Evolutionary conservation across 2,113 vertebrate genomes (phyloP), one percentile per base, ranked within the genome.

Genomic region (Mohoua ochrocephala): DNA sequence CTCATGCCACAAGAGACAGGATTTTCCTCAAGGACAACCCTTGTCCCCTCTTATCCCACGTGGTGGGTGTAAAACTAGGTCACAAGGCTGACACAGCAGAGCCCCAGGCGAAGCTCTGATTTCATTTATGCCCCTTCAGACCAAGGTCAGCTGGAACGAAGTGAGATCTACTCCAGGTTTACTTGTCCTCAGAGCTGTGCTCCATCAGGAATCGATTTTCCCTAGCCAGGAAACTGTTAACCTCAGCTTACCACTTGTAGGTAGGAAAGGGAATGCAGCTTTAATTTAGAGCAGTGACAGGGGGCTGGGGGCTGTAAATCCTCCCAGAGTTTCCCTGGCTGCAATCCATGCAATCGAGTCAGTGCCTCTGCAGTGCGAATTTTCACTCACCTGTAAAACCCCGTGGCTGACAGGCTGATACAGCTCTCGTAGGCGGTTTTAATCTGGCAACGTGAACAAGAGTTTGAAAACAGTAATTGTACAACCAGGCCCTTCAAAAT

Each of bases 321-420:
- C 21, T 84, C 23, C 15, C 69, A 79, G 56, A 91, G 68, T 50
- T 74, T 78, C 68, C 49, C 22, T 84, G 64, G 59, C 42, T 50
- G 15, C 22, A 90, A 27, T 39, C 19, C 20, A n/a, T 68, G 11
- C 37, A 47, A 35, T 19, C 0, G 0, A 53, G 15, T 22, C n/a
- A 75, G 63, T 65, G n/a, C 28, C 37, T 65, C 67, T 67, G 68
- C 65, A 92, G 65, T 21, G 17, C 20, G 47, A 71, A n/a, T 33
- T 68, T 37, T 77, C 73, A 98, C 98, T 97, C 97, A 99, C 99
- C 97, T 99, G 71, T 99, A 99, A 96, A 99, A 99, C 5, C 99
- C 99, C 2, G 98, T 99, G 13, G 99, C 98, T 12, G 99, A 99
- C 81, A 99, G 98, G 85, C 98, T 99, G 57, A 99, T 97, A 56